Evolutionary conservation across 2,797 vertebrate species (phyloP).

Genomic region (Choloepus didactylus): DNA sequence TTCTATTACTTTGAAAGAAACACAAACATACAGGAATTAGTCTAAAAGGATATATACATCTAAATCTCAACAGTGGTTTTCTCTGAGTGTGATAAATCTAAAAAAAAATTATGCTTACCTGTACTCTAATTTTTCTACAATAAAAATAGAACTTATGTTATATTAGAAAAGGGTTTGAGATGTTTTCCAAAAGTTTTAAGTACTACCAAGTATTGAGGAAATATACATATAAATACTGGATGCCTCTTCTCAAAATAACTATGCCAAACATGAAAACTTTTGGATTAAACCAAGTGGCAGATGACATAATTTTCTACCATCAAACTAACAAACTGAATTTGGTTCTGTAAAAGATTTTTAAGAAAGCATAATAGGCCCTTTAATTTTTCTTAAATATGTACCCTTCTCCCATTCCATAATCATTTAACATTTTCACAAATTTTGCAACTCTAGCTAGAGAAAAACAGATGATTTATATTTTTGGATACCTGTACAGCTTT

Average conservation of each 20-base stretch:
- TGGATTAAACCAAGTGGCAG: constrained; percentile 11
- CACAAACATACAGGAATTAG: neutral
- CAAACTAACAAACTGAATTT: constrained; percentile 1
- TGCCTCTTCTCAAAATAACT: neutral
- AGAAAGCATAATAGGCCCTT: neutral
- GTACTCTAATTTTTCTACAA: neutral
- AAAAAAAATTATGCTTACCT: neutral
- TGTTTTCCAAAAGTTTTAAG: constrained; percentile 38
- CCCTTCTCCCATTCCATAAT: neutral
- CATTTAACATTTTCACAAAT: neutral
- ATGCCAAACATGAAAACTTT: neutral
- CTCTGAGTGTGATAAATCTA: neutral
- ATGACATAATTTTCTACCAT: neutral
- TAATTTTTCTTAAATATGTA: constrained; percentile 39
- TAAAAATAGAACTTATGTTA: neutral
- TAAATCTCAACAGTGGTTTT: neutral
- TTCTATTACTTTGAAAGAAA: too few species aligned
- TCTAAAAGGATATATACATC: neutral
- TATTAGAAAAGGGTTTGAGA: constrained; percentile 8
- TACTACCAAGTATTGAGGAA: neutral
- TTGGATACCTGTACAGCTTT: neutral
- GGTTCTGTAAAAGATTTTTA: neutral
- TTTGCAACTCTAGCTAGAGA: neutral
- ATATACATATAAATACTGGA: too few species aligned
- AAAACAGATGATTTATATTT: constrained; percentile 37